Evolutionary conservation across 2,113 vertebrate genomes (phyloP), one percentile per base, ranked within the genome.

Genomic region (Eublepharis macularius): DNA sequence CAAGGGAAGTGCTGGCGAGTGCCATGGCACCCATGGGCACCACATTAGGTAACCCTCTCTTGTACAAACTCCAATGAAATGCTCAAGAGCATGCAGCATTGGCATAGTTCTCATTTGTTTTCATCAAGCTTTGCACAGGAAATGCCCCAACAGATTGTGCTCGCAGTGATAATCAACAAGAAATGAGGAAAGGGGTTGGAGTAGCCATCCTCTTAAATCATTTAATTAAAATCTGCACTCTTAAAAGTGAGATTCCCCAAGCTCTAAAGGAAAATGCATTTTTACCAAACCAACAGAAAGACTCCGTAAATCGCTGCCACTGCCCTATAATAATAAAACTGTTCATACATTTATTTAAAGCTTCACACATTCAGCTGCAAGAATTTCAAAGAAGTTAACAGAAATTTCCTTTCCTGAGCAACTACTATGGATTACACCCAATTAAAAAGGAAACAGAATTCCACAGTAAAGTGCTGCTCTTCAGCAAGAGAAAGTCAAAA

Each of bases 141-240:
- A 9, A 45, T 73, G 36, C 26, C 29, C 8, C 14, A 16, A 41
- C 36, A 17, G 69, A 72, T 39, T 57, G 49, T 70, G 74, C 60
- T 83, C 47, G 47, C 32, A 2, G 1, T 49, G 63, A 47, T 70
- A 41, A 54, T 32, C 19, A 32, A 70, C 36, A 69, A 77, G 74
- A 69, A 51, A 66, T 4, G 17, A 51, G 43, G 21, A 41, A 70
- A 54, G 47, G 24, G 6, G 8, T 29, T 17, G 66, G 29, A 49
- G 32, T 32, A 26, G 4, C 10, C 29, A 69, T 41, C 76, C 78
- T 54, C 36, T 78, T 77, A 70, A 78, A 49, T 34, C 36, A n/a
- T 57, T 78, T 78, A 54, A 78, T 84, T 79, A 60, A 51, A 85
- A 69, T n/a, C 76, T 72, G 54, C 29, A 60, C 77, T 72, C 49